These are phyloP conservation scores for Cheilosia vulpina DNA, from an alignment of 2,888 invertebrate species.

Conservation along the genomic window DNA sequence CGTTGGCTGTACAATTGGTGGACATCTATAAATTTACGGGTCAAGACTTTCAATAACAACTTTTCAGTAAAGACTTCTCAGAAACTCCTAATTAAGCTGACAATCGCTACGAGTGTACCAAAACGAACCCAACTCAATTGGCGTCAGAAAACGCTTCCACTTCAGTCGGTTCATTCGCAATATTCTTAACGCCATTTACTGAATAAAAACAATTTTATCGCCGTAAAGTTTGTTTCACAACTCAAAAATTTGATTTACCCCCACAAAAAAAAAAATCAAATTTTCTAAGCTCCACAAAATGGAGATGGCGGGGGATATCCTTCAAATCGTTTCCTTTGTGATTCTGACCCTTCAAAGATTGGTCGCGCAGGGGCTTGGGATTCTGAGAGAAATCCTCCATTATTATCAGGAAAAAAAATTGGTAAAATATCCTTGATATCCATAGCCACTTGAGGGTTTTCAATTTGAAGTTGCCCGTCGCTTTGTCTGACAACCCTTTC, in stretches of 20 bases:
- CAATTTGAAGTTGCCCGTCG: slow-evolving; percentile 21
- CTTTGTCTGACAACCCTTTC: not conserved
- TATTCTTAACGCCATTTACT: slow-evolving; percentile 6
- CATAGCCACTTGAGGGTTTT: slow-evolving; percentile 43
- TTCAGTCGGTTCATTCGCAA: slow-evolving; percentile 2
- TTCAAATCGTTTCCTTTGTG: slow-evolving; percentile 35
- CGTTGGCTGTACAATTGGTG: no score
- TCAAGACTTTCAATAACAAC: no score
- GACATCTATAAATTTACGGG: no score
- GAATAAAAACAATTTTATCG: slow-evolving; percentile 41
- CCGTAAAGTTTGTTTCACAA: slow-evolving; percentile 44
- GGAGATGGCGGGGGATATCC: not conserved
- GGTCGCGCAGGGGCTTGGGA: not conserved
- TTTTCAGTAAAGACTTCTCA: no score
- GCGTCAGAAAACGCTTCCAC: slow-evolving; percentile 2
- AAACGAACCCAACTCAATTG: slow-evolving; percentile 38
- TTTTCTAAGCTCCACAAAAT: slow-evolving; percentile 16
- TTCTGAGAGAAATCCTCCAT: slow-evolving; percentile 1
- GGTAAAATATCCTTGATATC: slow-evolving; percentile 27
- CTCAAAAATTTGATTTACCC: slow-evolving; percentile 22
- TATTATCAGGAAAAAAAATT: not conserved
- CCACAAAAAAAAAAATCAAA: slow-evolving; percentile 3
- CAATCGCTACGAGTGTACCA: not conserved
- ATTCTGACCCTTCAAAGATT: slow-evolving; percentile 47
- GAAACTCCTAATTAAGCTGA: slow-evolving; percentile 16